These are phyloP conservation scores for Crocidura indochinensis DNA, from an alignment of 2,797 vertebrate genomes.

Conservation along the genomic window DNA sequence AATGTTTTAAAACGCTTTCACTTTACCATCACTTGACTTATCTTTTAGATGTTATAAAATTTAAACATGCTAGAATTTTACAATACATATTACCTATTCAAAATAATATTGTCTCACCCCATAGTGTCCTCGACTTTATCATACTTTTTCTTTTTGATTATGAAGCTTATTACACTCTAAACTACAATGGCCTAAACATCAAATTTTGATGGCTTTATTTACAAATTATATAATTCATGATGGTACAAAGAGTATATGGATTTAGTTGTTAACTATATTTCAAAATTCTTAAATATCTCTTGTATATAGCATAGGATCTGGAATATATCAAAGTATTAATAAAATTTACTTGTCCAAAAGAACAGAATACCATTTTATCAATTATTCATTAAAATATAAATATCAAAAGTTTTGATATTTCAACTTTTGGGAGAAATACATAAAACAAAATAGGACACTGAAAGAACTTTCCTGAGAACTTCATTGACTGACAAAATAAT, in stretches of 20 bases:
- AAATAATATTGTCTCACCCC: not conserved
- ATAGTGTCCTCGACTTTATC: too few relatives aligned
- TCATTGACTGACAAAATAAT: not conserved
- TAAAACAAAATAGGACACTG: not conserved
- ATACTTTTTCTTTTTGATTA: not conserved
- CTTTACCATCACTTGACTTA: not conserved
- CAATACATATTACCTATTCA: not conserved
- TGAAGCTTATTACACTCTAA: not conserved
- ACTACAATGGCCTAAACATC: not conserved
- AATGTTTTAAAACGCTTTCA: not conserved
- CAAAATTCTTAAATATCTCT: not conserved
- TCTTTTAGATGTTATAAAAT: not conserved
- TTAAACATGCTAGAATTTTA: constrained; percentile 6
- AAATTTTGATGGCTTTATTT: not conserved
- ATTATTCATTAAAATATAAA: constrained; percentile 14
- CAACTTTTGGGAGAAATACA: not conserved
- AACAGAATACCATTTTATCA: constrained; percentile 9
- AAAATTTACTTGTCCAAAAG: constrained; percentile 2
- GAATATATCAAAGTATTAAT: not conserved
- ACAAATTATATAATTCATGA: not conserved
- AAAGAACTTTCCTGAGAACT: not conserved
- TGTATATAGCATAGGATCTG: not conserved
- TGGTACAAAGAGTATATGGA: not conserved
- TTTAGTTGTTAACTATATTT: not conserved
- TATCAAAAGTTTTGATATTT: not conserved